A percentile compares a stretch with the other conserved stretches of the same genome.
phyloP scores from a whole-genome alignment of 2,888 invertebrate species.

The Sminthurides aquaticus region DNA sequence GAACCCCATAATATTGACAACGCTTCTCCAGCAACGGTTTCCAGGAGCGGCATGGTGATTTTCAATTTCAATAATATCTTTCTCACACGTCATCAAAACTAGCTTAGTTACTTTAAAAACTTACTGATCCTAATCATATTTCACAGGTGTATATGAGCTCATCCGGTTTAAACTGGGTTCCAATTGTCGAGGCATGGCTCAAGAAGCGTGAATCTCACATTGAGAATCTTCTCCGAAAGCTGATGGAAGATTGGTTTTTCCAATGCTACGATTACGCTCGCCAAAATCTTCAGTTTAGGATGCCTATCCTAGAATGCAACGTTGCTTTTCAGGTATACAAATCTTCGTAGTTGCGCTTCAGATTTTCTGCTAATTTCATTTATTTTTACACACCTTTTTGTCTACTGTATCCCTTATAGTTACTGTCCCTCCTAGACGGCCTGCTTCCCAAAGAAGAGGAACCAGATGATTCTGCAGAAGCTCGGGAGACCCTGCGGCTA shows the following conservation, averaged over 20 bases:
- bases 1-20: slow-evolving; percentile 97
- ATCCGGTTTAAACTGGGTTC: slow-evolving; percentile 86
- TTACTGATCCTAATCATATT: too few relatives aligned
- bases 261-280: slow-evolving; percentile 70
- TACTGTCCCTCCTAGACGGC: slow-evolving; percentile 75
- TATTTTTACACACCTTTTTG: too few relatives aligned
- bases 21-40: slow-evolving; percentile 94
- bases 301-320: slow-evolving; percentile 84
- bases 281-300: slow-evolving; percentile 72
- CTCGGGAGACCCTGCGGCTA: slow-evolving; percentile 27
- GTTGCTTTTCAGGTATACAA: slow-evolving; percentile 68
- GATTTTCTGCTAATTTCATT: too few relatives aligned
- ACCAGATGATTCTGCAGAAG: slow-evolving; percentile 48
- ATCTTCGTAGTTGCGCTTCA: too few relatives aligned
- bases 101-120: too few relatives aligned
- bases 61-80: too few relatives aligned
- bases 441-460: slow-evolving; percentile 69
- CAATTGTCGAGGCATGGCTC: slow-evolving; percentile 79
- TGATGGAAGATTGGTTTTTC: slow-evolving; percentile 70
- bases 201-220: slow-evolving; percentile 54
- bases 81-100: too few relatives aligned
- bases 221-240: slow-evolving; percentile 58
- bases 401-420: slow-evolving; percentile 52
- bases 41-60: slow-evolving; percentile 81
- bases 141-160: slow-evolving; percentile 84